A percentile compares a stretch with the other conserved stretches of the same genome.
These are phyloP conservation scores for Macroteleia sp. DNA, from an alignment of 2,888 invertebrate species.

Conservation along the genomic window DNA sequence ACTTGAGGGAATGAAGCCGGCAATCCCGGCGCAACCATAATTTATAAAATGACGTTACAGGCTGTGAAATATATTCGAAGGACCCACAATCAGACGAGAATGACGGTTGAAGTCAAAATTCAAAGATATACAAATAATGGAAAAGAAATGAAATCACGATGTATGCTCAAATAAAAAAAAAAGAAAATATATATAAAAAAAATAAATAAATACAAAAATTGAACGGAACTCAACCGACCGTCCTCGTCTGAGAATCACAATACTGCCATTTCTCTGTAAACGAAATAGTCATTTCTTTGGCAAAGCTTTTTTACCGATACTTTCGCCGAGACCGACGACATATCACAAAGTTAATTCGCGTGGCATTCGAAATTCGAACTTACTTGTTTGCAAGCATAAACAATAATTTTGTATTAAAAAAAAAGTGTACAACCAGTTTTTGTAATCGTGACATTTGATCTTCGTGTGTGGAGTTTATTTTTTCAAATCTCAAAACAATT, in stretches of 20 bases:
- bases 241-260: conserved; percentile 57
- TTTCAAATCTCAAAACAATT: conserved; percentile 15
- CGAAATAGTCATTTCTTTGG: conserved; percentile 68
- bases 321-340: conserved; percentile 58
- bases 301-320: conserved; percentile 43
- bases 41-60: conserved; percentile 69
- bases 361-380: conserved; percentile 27
- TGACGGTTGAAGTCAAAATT: no score
- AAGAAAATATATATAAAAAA: conserved; percentile 10
- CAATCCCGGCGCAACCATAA: conserved; percentile 32
- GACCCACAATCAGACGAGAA: conserved; percentile 59
- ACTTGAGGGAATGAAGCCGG: conserved; percentile 42
- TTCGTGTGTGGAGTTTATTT: conserved; percentile 42
- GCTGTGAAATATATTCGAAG: conserved; percentile 78
- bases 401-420: conserved; percentile 28
- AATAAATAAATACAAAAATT: neutral
- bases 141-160: no score
- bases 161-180: no score
- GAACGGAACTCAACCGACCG: neutral
- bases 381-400: conserved; percentile 1
- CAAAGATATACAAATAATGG: no score
- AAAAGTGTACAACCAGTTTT: no score
- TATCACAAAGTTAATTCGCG: conserved; percentile 51
- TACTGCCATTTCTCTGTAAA: conserved; percentile 71
- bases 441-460: conserved; percentile 18